phyloP scores from a whole-genome alignment of 2,797 vertebrate species.

The Rousettus madagascariensis region DNA sequence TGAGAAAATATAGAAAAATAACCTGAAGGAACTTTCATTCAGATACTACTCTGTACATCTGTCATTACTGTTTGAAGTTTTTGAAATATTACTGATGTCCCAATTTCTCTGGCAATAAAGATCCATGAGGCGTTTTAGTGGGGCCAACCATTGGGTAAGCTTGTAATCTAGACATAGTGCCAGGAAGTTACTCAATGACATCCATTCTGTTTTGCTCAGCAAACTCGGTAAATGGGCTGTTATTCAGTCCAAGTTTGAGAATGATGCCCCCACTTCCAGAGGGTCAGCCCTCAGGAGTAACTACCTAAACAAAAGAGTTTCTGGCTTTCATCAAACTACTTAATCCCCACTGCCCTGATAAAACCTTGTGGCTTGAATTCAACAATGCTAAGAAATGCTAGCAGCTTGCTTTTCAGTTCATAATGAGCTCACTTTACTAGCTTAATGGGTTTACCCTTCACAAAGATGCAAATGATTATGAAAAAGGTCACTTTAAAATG shows the following conservation, averaged over 20 bases:
- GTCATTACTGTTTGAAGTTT: background rate
- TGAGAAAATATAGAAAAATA: constrained; percentile 50
- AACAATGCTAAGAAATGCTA: background rate
- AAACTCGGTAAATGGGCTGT: background rate
- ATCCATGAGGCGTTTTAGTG: background rate
- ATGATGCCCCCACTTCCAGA: background rate
- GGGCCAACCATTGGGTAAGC: background rate
- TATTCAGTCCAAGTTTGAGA: background rate
- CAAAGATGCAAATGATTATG: constrained; percentile 8
- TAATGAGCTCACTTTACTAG: background rate
- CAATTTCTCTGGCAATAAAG: background rate
- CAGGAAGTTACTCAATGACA: background rate
- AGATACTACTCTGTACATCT: background rate
- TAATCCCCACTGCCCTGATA: background rate
- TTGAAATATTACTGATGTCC: background rate
- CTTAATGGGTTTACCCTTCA: background rate
- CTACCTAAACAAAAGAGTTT: background rate
- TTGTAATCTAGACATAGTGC: background rate
- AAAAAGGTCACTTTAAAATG: background rate
- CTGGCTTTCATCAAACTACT: background rate
- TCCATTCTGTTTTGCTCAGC: background rate
- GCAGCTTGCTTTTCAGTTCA: background rate
- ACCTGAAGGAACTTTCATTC: background rate
- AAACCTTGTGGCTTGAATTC: background rate
- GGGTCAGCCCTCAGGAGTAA: background rate